These are phyloP conservation scores for Antitype chi DNA, from an alignment of 2,888 invertebrate species.

Conservation along the genomic window DNA sequence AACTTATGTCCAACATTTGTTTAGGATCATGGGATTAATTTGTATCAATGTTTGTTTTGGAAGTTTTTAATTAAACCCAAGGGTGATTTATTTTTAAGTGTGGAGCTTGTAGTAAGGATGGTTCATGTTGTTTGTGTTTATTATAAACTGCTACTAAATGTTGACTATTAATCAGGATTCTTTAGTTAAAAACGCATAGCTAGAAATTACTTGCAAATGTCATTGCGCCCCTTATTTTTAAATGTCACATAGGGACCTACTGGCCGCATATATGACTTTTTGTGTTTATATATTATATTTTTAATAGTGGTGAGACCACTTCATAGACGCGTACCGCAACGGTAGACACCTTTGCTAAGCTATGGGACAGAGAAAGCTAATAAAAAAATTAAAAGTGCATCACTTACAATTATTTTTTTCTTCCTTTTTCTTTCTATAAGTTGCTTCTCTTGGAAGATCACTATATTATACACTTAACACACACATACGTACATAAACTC, in stretches of 20 bases:
- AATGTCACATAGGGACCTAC: neutral
- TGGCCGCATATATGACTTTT: too few relatives aligned
- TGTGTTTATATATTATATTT: too few relatives aligned
- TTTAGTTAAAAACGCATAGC: neutral
- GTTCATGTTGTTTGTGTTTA: conserved; percentile 5
- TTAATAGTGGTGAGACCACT: too few relatives aligned
- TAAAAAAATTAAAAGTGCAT: too few relatives aligned
- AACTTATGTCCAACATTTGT: conserved; percentile 61
- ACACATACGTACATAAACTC: too few relatives aligned
- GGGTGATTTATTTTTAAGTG: conserved; percentile 53
- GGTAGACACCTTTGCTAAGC: too few relatives aligned
- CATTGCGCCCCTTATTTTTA: neutral
- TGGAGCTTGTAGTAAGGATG: neutral
- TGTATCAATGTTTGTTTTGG: conserved; percentile 61
- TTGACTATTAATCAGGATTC: neutral
- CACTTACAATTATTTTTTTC: too few relatives aligned
- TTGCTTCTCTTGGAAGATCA: too few relatives aligned
- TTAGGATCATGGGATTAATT: conserved; percentile 64
- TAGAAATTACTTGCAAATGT: neutral
- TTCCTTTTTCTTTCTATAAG: too few relatives aligned
- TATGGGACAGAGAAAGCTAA: too few relatives aligned
- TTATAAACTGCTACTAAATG: neutral
- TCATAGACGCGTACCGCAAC: too few relatives aligned
- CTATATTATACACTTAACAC: too few relatives aligned
- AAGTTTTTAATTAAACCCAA: conserved; percentile 64